phyloP scores from a whole-genome alignment of 2,797 vertebrate species.

The Helicolenus hilgendorfi region DNA sequence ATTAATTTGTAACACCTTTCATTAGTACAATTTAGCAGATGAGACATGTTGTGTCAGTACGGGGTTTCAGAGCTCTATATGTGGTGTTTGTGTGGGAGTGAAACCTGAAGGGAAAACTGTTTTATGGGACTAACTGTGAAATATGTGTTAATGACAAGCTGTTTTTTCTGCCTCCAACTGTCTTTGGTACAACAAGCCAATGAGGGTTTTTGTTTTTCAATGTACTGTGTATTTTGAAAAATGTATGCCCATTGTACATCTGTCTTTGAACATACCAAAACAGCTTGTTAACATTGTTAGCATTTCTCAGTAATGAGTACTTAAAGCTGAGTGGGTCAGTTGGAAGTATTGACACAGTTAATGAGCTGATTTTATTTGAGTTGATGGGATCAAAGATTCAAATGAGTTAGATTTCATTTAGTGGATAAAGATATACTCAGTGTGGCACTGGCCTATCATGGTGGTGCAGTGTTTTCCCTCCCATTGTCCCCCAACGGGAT shows the following conservation, averaged over 20 bases:
- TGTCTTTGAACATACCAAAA: background rate
- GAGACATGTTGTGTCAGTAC: background rate
- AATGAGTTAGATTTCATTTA: background rate
- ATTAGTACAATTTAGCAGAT: background rate
- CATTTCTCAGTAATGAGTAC: background rate
- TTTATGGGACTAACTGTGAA: background rate
- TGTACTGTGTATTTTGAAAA: background rate
- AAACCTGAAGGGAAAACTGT: slow-evolving; percentile 7
- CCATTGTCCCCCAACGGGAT: too few species aligned
- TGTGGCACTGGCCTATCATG: too few species aligned
- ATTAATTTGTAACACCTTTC: slow-evolving; percentile 6
- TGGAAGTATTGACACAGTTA: background rate
- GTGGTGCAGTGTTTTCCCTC: too few species aligned
- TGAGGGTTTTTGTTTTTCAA: background rate
- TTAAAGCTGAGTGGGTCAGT: background rate
- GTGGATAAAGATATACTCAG: background rate
- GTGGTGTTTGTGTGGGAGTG: slow-evolving; percentile 30
- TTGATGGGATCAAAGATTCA: background rate
- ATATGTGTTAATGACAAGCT: slow-evolving; percentile 19
- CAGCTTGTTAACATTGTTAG: background rate
- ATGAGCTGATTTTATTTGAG: background rate
- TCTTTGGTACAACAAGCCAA: background rate
- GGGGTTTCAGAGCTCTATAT: background rate
- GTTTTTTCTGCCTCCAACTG: slow-evolving; percentile 15
- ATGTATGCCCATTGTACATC: background rate